Evolutionary conservation across 2,797 vertebrate species (phyloP).

Genomic region (Sparidentex hasta): DNA sequence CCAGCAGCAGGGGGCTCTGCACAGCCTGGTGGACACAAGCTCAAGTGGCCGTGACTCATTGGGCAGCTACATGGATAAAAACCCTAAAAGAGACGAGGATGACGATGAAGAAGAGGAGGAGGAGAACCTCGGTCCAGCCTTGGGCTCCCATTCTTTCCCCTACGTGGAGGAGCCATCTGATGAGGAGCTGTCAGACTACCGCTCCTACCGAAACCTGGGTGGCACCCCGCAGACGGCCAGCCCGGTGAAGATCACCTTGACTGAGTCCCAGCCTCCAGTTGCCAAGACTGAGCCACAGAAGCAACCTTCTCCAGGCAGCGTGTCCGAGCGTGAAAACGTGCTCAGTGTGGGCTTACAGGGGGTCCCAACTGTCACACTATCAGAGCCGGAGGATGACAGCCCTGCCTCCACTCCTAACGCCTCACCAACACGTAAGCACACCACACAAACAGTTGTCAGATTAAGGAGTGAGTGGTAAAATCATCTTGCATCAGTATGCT

Average conservation of each 20-base stretch:
- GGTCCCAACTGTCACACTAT: slow-evolving; percentile 95
- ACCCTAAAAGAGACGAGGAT: slow-evolving; percentile 63
- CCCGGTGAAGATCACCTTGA: slow-evolving; percentile 94
- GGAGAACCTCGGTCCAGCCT: slow-evolving; percentile 83
- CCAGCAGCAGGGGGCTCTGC: slow-evolving; percentile 78
- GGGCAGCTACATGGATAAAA: slow-evolving; percentile 85
- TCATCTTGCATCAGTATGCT: too few relatives aligned
- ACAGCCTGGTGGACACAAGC: slow-evolving; percentile 70
- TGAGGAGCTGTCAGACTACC: slow-evolving; percentile 86
- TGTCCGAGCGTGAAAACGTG: slow-evolving; percentile 84
- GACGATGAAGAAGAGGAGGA: slow-evolving; percentile 78
- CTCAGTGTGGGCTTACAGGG: slow-evolving; percentile 92
- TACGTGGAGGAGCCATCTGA: slow-evolving; percentile 89
- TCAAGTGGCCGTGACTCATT: slow-evolving; percentile 70
- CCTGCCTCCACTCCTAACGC: slow-evolving; percentile 91
- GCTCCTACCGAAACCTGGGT: slow-evolving; percentile 82
- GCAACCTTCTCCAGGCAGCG: slow-evolving; percentile 72
- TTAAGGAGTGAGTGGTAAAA: not conserved
- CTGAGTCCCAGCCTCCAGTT: slow-evolving; percentile 81
- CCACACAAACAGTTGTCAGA: slow-evolving; percentile 16
- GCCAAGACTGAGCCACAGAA: slow-evolving; percentile 53
- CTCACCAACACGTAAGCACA: slow-evolving; percentile 90
- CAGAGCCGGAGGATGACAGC: slow-evolving; percentile 98
- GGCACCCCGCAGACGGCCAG: slow-evolving; percentile 83
- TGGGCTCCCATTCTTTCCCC: slow-evolving; percentile 87